Conservation (phyloP, 2,113 vertebrate species). For the Neodontobutis hainanensis region DNA sequence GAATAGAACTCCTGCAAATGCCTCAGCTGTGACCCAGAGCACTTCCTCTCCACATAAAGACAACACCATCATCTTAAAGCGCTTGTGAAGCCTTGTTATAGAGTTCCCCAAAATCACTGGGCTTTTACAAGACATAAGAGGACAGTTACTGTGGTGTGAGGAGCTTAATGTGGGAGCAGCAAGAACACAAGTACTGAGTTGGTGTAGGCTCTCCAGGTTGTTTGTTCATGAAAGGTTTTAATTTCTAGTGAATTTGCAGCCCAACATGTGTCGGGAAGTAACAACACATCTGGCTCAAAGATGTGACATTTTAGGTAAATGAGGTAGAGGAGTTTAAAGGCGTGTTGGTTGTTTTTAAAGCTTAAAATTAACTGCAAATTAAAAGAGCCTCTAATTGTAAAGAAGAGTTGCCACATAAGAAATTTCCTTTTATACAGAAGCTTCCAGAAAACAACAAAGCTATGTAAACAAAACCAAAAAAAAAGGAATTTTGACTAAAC, state of each 20-base stretch:
- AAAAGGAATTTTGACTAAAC: too few species aligned
- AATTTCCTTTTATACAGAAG: neutral
- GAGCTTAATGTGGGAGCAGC: slow-evolving; percentile 42
- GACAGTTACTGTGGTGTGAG: slow-evolving; percentile 62
- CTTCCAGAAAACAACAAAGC: neutral
- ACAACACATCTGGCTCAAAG: slow-evolving; percentile 63
- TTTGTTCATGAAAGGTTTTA: slow-evolving; percentile 43
- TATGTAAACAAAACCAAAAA: neutral
- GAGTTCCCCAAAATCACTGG: slow-evolving; percentile 73
- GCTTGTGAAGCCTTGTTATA: slow-evolving; percentile 76
- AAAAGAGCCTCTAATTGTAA: slow-evolving; percentile 5
- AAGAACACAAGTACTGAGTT: slow-evolving; percentile 31
- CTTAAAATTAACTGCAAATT: slow-evolving; percentile 45
- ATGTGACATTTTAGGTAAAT: slow-evolving; percentile 40
- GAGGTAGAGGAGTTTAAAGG: slow-evolving; percentile 26
- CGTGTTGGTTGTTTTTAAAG: slow-evolving; percentile 55
- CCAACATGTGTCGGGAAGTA: slow-evolving; percentile 22
- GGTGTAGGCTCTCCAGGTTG: slow-evolving; percentile 28
- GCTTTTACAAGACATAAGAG: slow-evolving; percentile 69
- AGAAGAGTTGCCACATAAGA: slow-evolving; percentile 16
- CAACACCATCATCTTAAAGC: slow-evolving; percentile 71
- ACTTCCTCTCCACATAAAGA: slow-evolving; percentile 65
- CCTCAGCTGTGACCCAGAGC: slow-evolving; percentile 39
- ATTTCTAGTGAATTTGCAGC: slow-evolving; percentile 43
- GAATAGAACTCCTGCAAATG: slow-evolving; percentile 31